These are phyloP conservation scores for Tychaedon coryphoeus DNA, from an alignment of 2,113 vertebrate species.

Conservation along the genomic window DNA sequence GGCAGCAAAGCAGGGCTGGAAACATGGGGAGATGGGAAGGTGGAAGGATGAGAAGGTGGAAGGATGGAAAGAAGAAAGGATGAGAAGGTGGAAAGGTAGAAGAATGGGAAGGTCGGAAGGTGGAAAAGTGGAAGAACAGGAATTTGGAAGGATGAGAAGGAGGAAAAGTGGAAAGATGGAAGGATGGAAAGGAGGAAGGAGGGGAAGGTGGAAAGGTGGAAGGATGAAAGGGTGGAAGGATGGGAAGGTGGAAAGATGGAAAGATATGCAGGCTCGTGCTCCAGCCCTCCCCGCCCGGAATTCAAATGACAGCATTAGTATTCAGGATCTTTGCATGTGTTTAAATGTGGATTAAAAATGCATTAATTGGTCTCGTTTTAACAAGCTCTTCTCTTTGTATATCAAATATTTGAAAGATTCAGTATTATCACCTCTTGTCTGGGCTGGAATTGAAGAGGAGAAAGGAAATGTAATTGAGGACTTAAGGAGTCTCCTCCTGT, in stretches of 20 bases:
- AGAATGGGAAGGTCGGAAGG: neutral
- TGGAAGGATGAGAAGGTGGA: neutral
- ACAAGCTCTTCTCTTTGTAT: conserved; percentile 67
- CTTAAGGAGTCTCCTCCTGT: conserved; percentile 44
- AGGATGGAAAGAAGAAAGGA: neutral
- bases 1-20: neutral
- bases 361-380: conserved; percentile 70
- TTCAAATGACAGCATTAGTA: conserved; percentile 55
- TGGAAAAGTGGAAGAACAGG: neutral
- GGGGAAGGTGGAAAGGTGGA: neutral
- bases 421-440: conserved; percentile 58
- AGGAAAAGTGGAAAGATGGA: neutral
- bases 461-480: conserved; percentile 57
- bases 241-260: neutral
- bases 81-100: neutral
- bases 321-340: conserved; percentile 60
- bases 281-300: conserved; percentile 5
- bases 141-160: too few species aligned
- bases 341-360: conserved; percentile 70
- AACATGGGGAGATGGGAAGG: neutral
- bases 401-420: conserved; percentile 69
- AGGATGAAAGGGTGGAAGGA: neutral
- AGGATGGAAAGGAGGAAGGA: neutral
- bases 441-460: conserved; percentile 47
- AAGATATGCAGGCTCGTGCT: conserved; percentile 15